phyloP scores from a whole-genome alignment of 2,797 vertebrate species.

The Fratercula arctica region DNA sequence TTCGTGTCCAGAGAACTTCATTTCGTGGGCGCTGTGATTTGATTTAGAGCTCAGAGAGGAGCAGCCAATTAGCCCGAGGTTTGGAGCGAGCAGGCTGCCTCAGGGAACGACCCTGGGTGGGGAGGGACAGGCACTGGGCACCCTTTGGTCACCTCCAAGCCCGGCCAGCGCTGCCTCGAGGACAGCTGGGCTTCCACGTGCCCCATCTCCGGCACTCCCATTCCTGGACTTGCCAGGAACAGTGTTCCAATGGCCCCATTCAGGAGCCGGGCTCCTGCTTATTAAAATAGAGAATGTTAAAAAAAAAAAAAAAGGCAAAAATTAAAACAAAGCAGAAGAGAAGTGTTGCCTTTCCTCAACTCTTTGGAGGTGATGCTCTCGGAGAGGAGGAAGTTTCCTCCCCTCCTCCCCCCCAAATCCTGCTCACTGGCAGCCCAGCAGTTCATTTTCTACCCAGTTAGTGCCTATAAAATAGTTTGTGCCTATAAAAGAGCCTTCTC shows the following conservation, averaged over 20 bases:
- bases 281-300: neutral
- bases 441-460: neutral
- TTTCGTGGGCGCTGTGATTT: constrained; percentile 74
- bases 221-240: neutral
- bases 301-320: neutral
- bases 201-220: neutral
- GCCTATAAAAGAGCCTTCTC: neutral
- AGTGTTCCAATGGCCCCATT: fast-evolving
- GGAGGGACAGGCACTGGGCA: neutral
- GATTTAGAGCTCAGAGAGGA: constrained; percentile 74
- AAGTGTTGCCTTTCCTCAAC: neutral
- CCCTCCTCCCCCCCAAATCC: neutral
- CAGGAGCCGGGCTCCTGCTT: neutral
- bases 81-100: neutral
- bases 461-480: neutral
- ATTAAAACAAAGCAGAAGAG: neutral
- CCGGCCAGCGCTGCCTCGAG: fast-evolving
- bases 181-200: neutral
- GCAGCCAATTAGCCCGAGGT: constrained; percentile 66
- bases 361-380: neutral
- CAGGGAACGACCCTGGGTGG: neutral
- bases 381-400: neutral
- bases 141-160: neutral
- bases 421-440: neutral
- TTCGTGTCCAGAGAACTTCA: constrained; percentile 69